Percentiles rank a stretch among this genome's conserved stretches.
phyloP scores from a whole-genome alignment of 1,140 invertebrate genomes.

The Hermatobates lingyangjiaoensis region DNA sequence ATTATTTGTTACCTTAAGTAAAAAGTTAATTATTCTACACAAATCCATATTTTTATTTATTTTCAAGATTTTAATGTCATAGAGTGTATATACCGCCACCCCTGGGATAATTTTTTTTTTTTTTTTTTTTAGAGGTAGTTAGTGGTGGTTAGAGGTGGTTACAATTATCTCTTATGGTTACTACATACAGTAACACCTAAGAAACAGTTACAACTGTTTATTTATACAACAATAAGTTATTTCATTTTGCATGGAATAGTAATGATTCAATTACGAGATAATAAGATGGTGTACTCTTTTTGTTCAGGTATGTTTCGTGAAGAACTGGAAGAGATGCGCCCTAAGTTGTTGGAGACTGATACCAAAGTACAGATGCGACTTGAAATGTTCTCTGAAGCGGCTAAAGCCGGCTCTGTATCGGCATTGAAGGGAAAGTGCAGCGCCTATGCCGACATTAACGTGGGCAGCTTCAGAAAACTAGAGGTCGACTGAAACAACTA shows the following conservation, averaged over 20 bases:
- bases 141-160: not conserved
- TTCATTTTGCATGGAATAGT: not conserved
- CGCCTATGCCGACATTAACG: conserved; percentile 32
- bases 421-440: conserved; percentile 34
- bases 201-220: not conserved
- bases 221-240: not conserved
- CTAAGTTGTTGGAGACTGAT: conserved; percentile 23
- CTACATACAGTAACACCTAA: not conserved
- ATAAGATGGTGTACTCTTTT: not conserved
- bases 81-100: too few relatives aligned
- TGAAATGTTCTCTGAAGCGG: conserved; percentile 42
- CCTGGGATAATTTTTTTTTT: too few relatives aligned
- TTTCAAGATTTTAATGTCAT: too few relatives aligned
- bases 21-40: too few relatives aligned
- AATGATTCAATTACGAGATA: not conserved
- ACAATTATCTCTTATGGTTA: not conserved
- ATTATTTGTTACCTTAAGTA: too few relatives aligned
- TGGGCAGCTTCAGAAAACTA: conserved; percentile 55
- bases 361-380: conserved; percentile 38
- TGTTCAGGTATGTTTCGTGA: conserved; percentile 40
- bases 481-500: conserved; percentile 53
- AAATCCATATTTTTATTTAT: too few relatives aligned
- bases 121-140: too few relatives aligned
- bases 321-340: conserved; percentile 28
- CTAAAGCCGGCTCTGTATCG: conserved; percentile 48